A percentile compares a stretch with the other conserved stretches of the same genome.
phyloP scores from a whole-genome alignment of 1,140 invertebrate species.

The Caenorhabditis brenneri region DNA sequence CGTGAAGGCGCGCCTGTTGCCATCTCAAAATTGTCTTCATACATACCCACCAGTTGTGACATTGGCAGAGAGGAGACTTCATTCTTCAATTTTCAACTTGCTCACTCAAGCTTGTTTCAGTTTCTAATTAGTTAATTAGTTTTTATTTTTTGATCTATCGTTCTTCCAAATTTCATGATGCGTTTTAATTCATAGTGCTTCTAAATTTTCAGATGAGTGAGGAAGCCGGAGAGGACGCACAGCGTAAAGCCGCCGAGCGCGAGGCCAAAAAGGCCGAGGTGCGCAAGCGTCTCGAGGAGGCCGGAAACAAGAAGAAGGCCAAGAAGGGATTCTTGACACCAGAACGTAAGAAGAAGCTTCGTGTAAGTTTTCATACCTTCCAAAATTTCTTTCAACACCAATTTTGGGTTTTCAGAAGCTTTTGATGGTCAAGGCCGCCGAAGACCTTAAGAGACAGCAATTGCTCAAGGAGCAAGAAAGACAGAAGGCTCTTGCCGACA shows the following conservation, averaged over 20 bases:
- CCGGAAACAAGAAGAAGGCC: slow-evolving; percentile 59
- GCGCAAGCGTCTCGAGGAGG: slow-evolving; percentile 61
- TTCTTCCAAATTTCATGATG: not conserved
- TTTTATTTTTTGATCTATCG: not conserved
- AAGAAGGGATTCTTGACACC: slow-evolving; percentile 62
- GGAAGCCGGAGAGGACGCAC: slow-evolving; percentile 54
- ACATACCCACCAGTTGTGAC: slow-evolving; percentile 29
- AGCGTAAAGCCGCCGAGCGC: slow-evolving; percentile 59
- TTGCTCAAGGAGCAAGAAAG: slow-evolving; percentile 95
- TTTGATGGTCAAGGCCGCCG: slow-evolving; percentile 97
- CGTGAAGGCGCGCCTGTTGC: not conserved
- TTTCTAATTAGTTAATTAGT: not conserved
- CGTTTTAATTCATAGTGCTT: not conserved
- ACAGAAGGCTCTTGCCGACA: slow-evolving; percentile 91
- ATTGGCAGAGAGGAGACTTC: not conserved
- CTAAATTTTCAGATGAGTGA: slow-evolving; percentile 42
- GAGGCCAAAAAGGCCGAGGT: slow-evolving; percentile 62
- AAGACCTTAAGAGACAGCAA: slow-evolving; percentile 98
- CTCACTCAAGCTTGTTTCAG: not conserved
- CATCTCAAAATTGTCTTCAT: not conserved
- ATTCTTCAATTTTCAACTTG: not conserved
- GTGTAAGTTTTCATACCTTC: slow-evolving; percentile 74
- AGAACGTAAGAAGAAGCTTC: slow-evolving; percentile 62
- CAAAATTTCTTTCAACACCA: not conserved
- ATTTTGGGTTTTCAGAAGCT: slow-evolving; percentile 76